phyloP scores from a whole-genome alignment of 2,888 invertebrate species.

The Ceratothoa steindachneri region DNA sequence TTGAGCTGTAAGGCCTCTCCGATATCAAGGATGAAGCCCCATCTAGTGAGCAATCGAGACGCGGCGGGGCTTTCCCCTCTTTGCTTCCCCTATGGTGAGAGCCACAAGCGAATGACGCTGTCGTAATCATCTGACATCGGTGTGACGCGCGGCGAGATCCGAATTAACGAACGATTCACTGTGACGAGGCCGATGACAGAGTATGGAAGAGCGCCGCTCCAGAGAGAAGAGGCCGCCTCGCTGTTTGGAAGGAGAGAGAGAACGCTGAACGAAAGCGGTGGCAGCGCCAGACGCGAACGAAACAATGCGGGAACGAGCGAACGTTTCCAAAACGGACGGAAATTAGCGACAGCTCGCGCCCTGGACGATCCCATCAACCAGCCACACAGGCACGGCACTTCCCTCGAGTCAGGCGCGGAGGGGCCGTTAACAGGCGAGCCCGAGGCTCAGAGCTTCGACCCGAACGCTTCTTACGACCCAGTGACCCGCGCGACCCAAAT shows the following conservation, averaged over 20 bases:
- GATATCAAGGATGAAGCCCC: conserved; percentile 12
- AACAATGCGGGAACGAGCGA: conserved; percentile 28
- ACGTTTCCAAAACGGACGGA: conserved; percentile 27
- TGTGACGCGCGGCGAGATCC: conserved; percentile 2
- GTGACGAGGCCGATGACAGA: neutral
- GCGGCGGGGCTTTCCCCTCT: neutral
- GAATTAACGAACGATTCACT: conserved; percentile 16
- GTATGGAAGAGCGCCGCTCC: neutral
- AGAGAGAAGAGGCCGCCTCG: too few relatives aligned
- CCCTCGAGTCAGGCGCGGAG: conserved; percentile 21
- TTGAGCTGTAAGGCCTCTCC: neutral
- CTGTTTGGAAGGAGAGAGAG: neutral
- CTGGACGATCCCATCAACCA: conserved; percentile 34
- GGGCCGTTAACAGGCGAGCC: conserved; percentile 1
- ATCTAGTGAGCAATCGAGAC: conserved; percentile 12
- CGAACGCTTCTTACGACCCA: neutral
- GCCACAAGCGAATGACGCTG: conserved; percentile 12
- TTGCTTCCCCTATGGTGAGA: conserved; percentile 2
- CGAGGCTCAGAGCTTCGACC: neutral
- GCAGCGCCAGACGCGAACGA: conserved; percentile 21
- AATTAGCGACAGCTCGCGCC: conserved; percentile 43
- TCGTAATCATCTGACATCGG: conserved; percentile 13
- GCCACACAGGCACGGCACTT: conserved; percentile 34
- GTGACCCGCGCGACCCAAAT: neutral
- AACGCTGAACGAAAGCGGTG: conserved; percentile 27